Base-by-base conservation (phyloP, 2,113 vertebrate species). In the Nothoprocta perdicaria region DNA sequence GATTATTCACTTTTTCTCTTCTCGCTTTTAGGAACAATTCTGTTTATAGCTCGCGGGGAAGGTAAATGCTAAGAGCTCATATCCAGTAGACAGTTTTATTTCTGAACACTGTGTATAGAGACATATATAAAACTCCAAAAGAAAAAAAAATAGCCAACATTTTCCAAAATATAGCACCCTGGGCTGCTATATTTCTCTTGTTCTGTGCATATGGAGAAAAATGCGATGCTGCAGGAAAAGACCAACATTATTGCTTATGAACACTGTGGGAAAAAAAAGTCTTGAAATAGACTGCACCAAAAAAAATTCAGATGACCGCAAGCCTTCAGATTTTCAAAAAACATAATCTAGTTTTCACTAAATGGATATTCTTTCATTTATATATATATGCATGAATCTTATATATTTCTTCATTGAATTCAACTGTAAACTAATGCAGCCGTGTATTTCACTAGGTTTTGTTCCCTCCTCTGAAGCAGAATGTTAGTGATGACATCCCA, bases 391-490 rank as follows among this genome's bases (percentile, higher is more conserved):
- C 15, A 85, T 29, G 18, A 18, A 48, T 50, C 27, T 61, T 53
- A 38, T 50, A 15, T 29, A 22, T 75, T 84, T 48, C 50, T 73
- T 80, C 41, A 33, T 10, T 11, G 4, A 29, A 17, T 65, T 58
- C 75, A 92, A 4, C 26, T 63, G 5, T 7, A 71, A 66, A n/a
- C 35, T 50, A 65, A 46, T 53, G 83, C 29, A 78, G 41, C 3
- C 24, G 61, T 35, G 33, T 41, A 63, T 43, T 83, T 88, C 48
- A 10, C 18, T 43, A 45, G 41, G 11, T 38, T 94, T 91, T 91
- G 57, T 65, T 43, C 22, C 81, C 27, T 55, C n/a, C 33, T 83
- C 58, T 83, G 50, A 95, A 81, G 57, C 40, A 76, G n/a, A n/a
- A 85, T 0, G 0, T 55, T 53, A 13, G 3, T 3, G 6, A 46